Base-by-base conservation (phyloP, 2,888 invertebrate species). In the Zygothrica quintamaculata region DNA sequence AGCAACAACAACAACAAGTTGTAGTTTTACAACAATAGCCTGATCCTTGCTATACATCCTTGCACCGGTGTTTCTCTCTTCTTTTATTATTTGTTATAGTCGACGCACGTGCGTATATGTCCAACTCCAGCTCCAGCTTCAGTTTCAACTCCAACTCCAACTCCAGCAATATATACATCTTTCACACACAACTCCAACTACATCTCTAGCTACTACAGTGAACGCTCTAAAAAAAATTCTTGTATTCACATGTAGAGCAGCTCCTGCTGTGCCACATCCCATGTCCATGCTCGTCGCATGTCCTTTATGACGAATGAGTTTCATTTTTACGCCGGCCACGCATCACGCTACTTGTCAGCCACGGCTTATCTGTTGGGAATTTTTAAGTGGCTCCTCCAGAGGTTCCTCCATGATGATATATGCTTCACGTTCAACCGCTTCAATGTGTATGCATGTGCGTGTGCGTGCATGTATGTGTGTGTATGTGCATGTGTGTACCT, bases 281-380 rank as follows among this genome's bases (percentile, higher is more conserved):
- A 42, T 44, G 36, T 40, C 37, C 46, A 43, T 36, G n/a, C 36
- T 9, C 15, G 8, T 36, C 15, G 8, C 13, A 12, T 36, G 13
- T 8, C n/a, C 11, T 31, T 6, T 47, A 74, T 79, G 85, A 79
- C 75, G 82, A 74, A 79, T 79, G 85, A 81, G 78, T 81, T 79
- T 84, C 72, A 81, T 74, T 81, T 74, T 77, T 61, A 56, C 75
- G 51, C 64, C 47, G 61, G 70, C 77, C 77, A 77, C 77, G 67
- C 71, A 65, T 60, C 75, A 60, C 62, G 65, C 77, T 70, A 65
- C 77, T 78, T 78, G 84, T 80, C 71, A 77, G 66, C 78, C 65
- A 33, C 29, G 48, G 56, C 85, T 74, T 77, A 77, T 84, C 81
- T 81, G 81, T 60, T 59, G 84, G 70, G 78, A 77, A 84, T 81